These are phyloP conservation scores for Agrypnus murinus DNA, from an alignment of 2,888 invertebrate species.

Conservation along the genomic window DNA sequence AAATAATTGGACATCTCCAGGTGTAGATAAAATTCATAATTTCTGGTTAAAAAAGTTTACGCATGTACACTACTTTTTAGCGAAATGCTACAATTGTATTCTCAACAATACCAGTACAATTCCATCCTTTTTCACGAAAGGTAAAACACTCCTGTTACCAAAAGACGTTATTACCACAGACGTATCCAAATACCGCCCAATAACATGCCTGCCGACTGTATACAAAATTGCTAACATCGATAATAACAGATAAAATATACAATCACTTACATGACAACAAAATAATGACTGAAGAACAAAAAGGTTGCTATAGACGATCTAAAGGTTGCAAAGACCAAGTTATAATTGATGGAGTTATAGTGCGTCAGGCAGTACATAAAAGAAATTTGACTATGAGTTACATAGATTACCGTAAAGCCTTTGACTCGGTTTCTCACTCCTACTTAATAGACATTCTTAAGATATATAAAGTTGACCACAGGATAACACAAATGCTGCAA, in stretches of 20 bases:
- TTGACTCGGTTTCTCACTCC: background rate
- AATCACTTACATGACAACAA: background rate
- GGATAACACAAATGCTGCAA: too few species aligned
- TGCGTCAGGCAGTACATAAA: background rate
- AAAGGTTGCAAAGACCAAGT: conserved; percentile 1
- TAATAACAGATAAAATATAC: background rate
- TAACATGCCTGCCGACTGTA: background rate
- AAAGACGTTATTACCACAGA: background rate
- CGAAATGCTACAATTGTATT: too few species aligned
- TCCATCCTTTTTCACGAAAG: too few species aligned
- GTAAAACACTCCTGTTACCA: background rate
- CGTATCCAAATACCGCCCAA: background rate
- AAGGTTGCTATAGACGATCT: background rate
- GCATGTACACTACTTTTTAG: too few species aligned
- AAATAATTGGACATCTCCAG: too few species aligned
- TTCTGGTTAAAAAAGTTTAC: too few species aligned
- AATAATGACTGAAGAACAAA: background rate
- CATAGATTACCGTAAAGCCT: background rate
- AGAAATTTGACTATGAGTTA: background rate
- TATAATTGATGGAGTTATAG: conserved; percentile 45
- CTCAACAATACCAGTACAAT: too few species aligned
- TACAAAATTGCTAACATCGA: background rate
- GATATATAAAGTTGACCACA: too few species aligned
- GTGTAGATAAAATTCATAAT: too few species aligned
- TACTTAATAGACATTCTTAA: background rate